Conservation (phyloP, 2,797 vertebrate genomes). For the Triplophysa yarkandensis region DNA sequence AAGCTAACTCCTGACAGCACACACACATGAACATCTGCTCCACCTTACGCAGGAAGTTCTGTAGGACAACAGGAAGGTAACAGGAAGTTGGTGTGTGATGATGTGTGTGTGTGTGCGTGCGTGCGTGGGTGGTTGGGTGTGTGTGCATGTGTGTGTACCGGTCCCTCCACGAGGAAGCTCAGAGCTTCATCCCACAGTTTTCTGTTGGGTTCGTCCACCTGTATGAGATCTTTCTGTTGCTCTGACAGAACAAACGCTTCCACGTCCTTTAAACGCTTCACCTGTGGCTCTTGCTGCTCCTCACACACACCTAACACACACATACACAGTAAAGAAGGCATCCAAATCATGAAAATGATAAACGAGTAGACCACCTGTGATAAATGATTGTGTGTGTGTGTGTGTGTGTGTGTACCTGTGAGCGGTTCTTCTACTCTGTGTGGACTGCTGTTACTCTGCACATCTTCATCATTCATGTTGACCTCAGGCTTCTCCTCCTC, state of each 20-base stretch:
- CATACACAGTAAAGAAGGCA: slow-evolving; percentile 24
- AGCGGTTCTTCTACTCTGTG: slow-evolving; percentile 59
- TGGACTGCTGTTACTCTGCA: slow-evolving; percentile 72
- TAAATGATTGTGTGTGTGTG: not conserved
- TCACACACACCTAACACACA: slow-evolving; percentile 48
- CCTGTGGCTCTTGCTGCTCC: slow-evolving; percentile 66
- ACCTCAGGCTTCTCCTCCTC: slow-evolving; percentile 58
- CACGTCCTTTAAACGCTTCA: slow-evolving; percentile 84
- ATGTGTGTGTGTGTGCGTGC: not conserved
- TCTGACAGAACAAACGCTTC: slow-evolving; percentile 91
- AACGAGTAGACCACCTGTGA: not conserved
- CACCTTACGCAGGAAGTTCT: slow-evolving; percentile 97
- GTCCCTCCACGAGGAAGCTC: slow-evolving; percentile 88
- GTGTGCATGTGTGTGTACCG: slow-evolving; percentile 73
- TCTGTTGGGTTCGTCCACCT: slow-evolving; percentile 89
- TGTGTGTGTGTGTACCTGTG: slow-evolving; percentile 59
- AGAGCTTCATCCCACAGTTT: slow-evolving; percentile 97
- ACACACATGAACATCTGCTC: slow-evolving; percentile 98
- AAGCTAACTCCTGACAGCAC: slow-evolving; percentile 98
- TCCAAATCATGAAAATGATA: too few species aligned
- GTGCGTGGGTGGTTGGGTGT: not conserved
- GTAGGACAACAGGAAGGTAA: slow-evolving; percentile 42
- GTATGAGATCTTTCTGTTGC: slow-evolving; percentile 88
- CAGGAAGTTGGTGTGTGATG: slow-evolving; percentile 12
- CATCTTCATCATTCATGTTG: slow-evolving; percentile 56